These are phyloP conservation scores for Halesus radiatus DNA, from an alignment of 1,140 invertebrate genomes.

Conservation along the genomic window DNA sequence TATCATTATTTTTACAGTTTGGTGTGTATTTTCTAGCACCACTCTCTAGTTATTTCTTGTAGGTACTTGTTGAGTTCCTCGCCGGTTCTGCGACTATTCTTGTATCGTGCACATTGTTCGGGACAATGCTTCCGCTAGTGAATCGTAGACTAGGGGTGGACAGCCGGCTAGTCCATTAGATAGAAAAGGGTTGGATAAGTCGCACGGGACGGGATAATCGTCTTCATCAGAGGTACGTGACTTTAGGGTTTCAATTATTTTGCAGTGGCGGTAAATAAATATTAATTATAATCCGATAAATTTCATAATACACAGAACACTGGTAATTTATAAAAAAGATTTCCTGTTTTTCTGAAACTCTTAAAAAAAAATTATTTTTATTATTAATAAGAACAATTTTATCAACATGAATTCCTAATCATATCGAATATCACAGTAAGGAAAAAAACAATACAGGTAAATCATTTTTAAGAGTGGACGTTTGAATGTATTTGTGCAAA, in stretches of 20 bases:
- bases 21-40: slow-evolving; percentile 15
- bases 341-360: no score
- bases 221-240: slow-evolving; percentile 37
- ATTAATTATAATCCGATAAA: not conserved
- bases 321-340: no score
- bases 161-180: slow-evolving; percentile 9
- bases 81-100: not conserved
- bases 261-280: slow-evolving; percentile 18
- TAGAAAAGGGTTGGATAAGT: slow-evolving; percentile 8
- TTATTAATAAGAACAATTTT: no score
- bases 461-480: no score
- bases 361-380: no score
- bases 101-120: slow-evolving; percentile 23
- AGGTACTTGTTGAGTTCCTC: slow-evolving; percentile 35
- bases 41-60: slow-evolving; percentile 13
- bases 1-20: slow-evolving; percentile 26
- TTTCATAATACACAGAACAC: no score
- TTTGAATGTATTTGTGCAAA: no score
- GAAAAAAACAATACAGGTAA: no score
- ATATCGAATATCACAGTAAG: no score
- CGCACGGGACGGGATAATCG: slow-evolving; percentile 38
- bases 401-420: no score
- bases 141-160: slow-evolving; percentile 26
- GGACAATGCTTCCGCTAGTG: slow-evolving; percentile 35
- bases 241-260: slow-evolving; percentile 37